Evolutionary conservation across 2,888 invertebrate genomes (phyloP).

Genomic region (Aradus depressus): DNA sequence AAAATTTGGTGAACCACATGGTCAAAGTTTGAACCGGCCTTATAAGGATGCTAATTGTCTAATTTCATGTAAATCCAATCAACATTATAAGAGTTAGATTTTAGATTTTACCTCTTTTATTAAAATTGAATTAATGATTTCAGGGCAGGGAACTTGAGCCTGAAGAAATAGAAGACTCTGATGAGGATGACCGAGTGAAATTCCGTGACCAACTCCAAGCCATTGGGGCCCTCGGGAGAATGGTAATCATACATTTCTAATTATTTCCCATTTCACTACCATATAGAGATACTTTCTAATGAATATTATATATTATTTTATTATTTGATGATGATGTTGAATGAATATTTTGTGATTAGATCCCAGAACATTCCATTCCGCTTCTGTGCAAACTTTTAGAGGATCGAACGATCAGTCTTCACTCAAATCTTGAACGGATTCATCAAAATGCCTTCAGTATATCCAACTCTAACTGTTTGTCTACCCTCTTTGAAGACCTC

Average conservation of each 20-base stretch:
- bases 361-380: constrained; percentile 53
- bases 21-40: too few relatives aligned
- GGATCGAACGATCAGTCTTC: constrained; percentile 45
- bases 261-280: too few relatives aligned
- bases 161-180: constrained; percentile 48
- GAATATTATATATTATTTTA: too few relatives aligned
- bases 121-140: too few relatives aligned
- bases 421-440: constrained; percentile 29
- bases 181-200: constrained; percentile 53
- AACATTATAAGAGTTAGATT: too few relatives aligned
- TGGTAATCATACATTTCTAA: constrained; percentile 37
- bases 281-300: too few relatives aligned
- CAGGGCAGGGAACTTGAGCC: constrained; percentile 34
- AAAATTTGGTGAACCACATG: too few relatives aligned
- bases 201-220: constrained; percentile 62
- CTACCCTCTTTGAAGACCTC: constrained; percentile 70
- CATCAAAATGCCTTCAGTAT: constrained; percentile 30
- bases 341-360: constrained; percentile 35
- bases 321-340: too few relatives aligned
- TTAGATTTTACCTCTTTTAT: too few relatives aligned
- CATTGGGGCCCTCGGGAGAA: constrained; percentile 48
- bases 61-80: too few relatives aligned
- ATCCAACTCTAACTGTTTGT: constrained; percentile 39
- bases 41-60: too few relatives aligned
- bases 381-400: constrained; percentile 56